phyloP scores from a whole-genome alignment of 1,140 invertebrate species.

The Radopholus similis region DNA sequence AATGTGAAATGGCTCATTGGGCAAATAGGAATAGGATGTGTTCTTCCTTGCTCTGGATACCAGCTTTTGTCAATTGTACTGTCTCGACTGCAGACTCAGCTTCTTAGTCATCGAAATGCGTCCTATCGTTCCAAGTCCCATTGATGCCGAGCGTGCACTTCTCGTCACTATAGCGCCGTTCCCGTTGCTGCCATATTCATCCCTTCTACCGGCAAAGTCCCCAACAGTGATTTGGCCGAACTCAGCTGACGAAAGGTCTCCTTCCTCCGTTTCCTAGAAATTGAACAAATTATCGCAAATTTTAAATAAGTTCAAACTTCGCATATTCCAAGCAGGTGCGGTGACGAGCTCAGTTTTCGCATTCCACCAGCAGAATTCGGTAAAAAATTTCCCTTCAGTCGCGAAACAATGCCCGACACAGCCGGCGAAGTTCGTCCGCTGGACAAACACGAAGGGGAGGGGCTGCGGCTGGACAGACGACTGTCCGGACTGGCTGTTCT shows the following conservation, averaged over 20 bases:
- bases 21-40: neutral
- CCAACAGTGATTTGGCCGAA: neutral
- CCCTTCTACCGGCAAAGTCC: neutral
- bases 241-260: neutral
- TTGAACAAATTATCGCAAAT: neutral
- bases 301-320: constrained; percentile 41
- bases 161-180: constrained; percentile 5
- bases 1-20: neutral
- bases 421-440: constrained; percentile 45
- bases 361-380: constrained; percentile 42
- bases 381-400: constrained; percentile 45
- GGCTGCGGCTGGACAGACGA: constrained; percentile 36
- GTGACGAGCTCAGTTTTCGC: constrained; percentile 55
- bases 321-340: constrained; percentile 56
- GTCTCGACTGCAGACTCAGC: neutral
- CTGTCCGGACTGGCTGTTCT: constrained; percentile 40
- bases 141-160: constrained; percentile 33
- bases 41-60: too few species aligned
- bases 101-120: constrained; percentile 6
- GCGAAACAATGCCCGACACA: constrained; percentile 38
- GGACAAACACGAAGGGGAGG: constrained; percentile 39
- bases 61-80: neutral
- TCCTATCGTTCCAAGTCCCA: constrained; percentile 19
- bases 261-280: constrained; percentile 34
- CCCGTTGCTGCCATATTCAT: neutral